A percentile compares a stretch with the other conserved stretches of the same genome.
Conservation (phyloP, 2,797 vertebrate species). For the Notolabrus celidotus region DNA sequence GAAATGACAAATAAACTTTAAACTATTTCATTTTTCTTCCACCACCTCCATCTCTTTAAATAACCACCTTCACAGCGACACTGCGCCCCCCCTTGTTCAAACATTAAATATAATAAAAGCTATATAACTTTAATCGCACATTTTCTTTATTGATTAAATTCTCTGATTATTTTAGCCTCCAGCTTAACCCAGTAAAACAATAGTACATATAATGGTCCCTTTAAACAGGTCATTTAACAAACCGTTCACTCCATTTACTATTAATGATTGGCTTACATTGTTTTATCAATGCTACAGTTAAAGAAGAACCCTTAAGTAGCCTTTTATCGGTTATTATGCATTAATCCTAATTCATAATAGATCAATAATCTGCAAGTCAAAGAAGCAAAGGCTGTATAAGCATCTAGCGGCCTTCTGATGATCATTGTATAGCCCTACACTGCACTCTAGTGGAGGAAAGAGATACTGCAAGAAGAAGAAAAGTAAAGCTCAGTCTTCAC, state of each 20-base stretch:
- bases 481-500: conserved; percentile 11
- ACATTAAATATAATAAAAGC: conserved; percentile 4
- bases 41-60: conserved; percentile 20
- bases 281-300: conserved; percentile 2
- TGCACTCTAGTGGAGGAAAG: conserved; percentile 67
- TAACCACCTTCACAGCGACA: neutral
- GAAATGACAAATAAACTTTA: conserved; percentile 9
- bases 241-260: conserved; percentile 14
- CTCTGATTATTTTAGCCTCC: conserved; percentile 2
- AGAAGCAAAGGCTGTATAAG: neutral
- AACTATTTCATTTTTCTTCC: conserved; percentile 20
- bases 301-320: conserved; percentile 4
- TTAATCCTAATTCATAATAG: neutral
- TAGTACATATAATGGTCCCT: conserved; percentile 37
- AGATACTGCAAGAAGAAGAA: conserved; percentile 49
- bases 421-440: conserved; percentile 4
- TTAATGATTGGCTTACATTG: neutral
- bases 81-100: neutral
- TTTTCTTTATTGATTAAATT: conserved; percentile 8
- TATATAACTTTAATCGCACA: neutral
- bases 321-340: conserved; percentile 3
- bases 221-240: conserved; percentile 21
- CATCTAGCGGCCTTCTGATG: conserved; percentile 16
- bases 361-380: conserved; percentile 14
- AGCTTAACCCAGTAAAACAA: conserved; percentile 7